Base-by-base conservation (phyloP, 2,113 vertebrate genomes). In the Amia ocellicauda region DNA sequence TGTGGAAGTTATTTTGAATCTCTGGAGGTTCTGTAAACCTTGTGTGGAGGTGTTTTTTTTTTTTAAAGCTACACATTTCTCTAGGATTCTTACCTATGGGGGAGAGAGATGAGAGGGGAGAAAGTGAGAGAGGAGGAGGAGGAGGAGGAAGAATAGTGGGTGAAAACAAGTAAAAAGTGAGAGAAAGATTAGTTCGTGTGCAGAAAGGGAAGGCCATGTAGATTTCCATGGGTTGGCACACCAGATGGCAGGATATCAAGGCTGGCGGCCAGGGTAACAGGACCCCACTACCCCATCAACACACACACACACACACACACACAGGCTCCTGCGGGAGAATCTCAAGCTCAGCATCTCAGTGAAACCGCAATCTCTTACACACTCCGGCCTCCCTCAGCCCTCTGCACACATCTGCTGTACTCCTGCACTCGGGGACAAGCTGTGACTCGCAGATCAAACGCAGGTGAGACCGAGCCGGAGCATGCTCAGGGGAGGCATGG, bases 41-140 rank as follows among this genome's bases (percentile, higher is more conserved):
- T 19, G 5, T 36, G 31, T 7, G 31, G 51, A 63, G 31, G 53
- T 55, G 20, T n/a, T n/a, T n/a, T n/a, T n/a, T n/a, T n/a, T n/a
- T n/a, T n/a, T n/a, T n/a, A 81, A 84, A 81, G 76, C 73, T 74
- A 31, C 17, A 60, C n/a, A 31, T 56, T 28, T 26, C 53, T 28
- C 49, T n/a, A 22, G 29, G 36, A 63, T 53, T 42, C 31, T 42
- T 43, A 63, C 19, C 22, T 50, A 50, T 16, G 10, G 29, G 50
- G 28, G 20, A 41, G 20, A 54, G 23, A 13, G 53, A 58, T 45
- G 11, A 57, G 40, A n/a, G 19, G 20, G 19, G 40, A 31, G 28
- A 36, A 22, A 45, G 36, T 2, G 40, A 53, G 27, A 9, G 27
- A 55, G 26, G 24, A 17, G 20, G 41, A 24, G 10, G 9, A 23